Conservation (phyloP, 2,888 invertebrate species). For the Allygus modestus region DNA sequence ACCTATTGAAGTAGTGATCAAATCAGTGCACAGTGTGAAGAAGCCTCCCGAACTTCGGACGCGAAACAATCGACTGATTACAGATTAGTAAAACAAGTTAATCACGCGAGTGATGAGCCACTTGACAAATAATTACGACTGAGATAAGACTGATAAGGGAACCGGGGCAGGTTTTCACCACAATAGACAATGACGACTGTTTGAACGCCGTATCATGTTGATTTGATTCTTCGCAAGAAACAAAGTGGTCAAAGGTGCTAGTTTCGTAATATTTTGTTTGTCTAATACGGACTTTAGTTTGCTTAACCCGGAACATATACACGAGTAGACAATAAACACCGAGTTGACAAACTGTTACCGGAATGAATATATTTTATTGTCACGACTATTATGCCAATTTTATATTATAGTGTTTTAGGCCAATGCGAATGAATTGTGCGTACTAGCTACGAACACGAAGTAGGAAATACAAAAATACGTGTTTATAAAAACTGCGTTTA, state of each 20-base stretch:
- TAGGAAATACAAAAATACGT: too few species aligned
- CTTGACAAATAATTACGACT: slow-evolving; percentile 51
- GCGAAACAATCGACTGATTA: slow-evolving; percentile 46
- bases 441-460: too few species aligned
- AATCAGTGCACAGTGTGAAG: background rate
- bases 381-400: too few species aligned
- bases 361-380: too few species aligned
- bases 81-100: slow-evolving; percentile 11
- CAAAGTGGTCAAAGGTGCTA: slow-evolving; percentile 1
- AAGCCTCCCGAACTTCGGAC: slow-evolving; percentile 14
- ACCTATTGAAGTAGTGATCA: background rate
- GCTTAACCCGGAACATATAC: too few species aligned
- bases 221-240: background rate
- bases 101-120: slow-evolving; percentile 36
- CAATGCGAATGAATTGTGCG: too few species aligned
- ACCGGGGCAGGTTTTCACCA: slow-evolving; percentile 9
- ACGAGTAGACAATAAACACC: too few species aligned
- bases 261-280: slow-evolving; percentile 24
- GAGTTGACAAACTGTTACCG: too few species aligned
- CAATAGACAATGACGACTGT: slow-evolving; percentile 26
- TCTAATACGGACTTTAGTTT: background rate
- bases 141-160: slow-evolving; percentile 32
- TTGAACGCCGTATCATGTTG: background rate
- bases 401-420: too few species aligned
- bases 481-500: too few species aligned